A percentile compares a stretch with the other conserved stretches of the same genome.
Conservation (phyloP, 2,888 invertebrate species). For the Drosophila incognita region DNA sequence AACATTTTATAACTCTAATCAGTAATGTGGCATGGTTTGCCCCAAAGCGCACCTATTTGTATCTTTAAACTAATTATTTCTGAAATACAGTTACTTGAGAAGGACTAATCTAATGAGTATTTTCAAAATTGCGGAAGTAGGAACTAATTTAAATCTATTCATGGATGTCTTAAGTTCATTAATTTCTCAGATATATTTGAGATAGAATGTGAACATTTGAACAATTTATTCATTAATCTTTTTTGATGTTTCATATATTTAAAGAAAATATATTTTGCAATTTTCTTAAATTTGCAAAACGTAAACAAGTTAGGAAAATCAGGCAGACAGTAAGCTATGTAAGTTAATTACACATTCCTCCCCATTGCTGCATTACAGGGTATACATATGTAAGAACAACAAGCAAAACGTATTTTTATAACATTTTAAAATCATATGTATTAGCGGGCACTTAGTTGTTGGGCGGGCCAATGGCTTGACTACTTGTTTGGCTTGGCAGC, state of each 20-base stretch:
- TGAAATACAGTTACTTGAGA: not conserved
- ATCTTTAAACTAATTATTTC: not conserved
- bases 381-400: slow-evolving; percentile 37
- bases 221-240: not conserved
- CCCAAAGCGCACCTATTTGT: not conserved
- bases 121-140: not conserved
- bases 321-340: not conserved
- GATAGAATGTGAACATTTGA: not conserved
- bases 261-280: not conserved
- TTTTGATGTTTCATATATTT: not conserved
- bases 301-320: not conserved
- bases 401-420: slow-evolving; percentile 36
- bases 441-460: slow-evolving; percentile 72
- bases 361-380: slow-evolving; percentile 20
- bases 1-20: not conserved
- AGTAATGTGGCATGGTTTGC: not conserved
- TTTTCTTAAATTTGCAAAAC: not conserved
- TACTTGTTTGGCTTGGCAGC: slow-evolving; percentile 68
- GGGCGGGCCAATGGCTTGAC: slow-evolving; percentile 24
- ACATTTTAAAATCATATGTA: slow-evolving; percentile 63
- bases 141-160: not conserved
- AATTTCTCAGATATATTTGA: not conserved
- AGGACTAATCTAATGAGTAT: not conserved
- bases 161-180: not conserved
- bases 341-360: not conserved